A percentile compares a stretch with the other conserved stretches of the same genome.
Evolutionary conservation across 2,888 invertebrate species (phyloP).

Genomic region (Andrena chrysosceles): DNA sequence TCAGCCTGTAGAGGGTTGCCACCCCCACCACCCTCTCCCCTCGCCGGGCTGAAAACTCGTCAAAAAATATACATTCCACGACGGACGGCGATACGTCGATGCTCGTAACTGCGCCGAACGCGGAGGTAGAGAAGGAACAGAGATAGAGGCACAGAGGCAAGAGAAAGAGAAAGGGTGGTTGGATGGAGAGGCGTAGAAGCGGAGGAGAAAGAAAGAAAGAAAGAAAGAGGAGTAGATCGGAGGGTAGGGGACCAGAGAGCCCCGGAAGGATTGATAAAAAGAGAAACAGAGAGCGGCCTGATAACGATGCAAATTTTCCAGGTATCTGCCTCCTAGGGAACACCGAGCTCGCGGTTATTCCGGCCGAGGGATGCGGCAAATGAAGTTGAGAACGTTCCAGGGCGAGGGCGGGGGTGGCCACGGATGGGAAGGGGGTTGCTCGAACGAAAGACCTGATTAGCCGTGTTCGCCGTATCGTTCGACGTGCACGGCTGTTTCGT

Average conservation of each 20-base stretch:
- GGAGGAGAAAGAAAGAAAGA: slow-evolving; percentile 4
- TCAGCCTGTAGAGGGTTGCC: slow-evolving; percentile 61
- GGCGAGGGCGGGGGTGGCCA: slow-evolving; percentile 1
- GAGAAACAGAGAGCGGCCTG: slow-evolving; percentile 38
- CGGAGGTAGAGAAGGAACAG: slow-evolving; percentile 6
- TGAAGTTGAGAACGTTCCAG: slow-evolving; percentile 41
- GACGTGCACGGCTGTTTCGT: slow-evolving; percentile 1
- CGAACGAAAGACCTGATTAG: slow-evolving; percentile 34
- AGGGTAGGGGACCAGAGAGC: neutral
- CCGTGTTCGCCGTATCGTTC: slow-evolving; percentile 15
- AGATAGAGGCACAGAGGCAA: neutral
- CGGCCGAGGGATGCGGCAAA: slow-evolving; percentile 33
- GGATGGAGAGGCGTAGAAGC: neutral
- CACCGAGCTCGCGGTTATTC: slow-evolving; percentile 52
- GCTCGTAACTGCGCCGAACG: slow-evolving; percentile 48
- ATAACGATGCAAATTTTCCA: slow-evolving; percentile 66
- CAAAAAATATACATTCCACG: slow-evolving; percentile 73
- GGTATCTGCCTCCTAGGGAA: slow-evolving; percentile 48
- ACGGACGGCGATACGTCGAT: slow-evolving; percentile 66
- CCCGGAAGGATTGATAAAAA: slow-evolving; percentile 43
- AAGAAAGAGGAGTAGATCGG: neutral
- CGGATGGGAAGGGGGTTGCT: neutral
- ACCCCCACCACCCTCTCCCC: slow-evolving; percentile 24
- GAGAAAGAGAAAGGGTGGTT: neutral
- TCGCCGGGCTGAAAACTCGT: slow-evolving; percentile 69